A percentile compares a stretch with the other conserved stretches of the same genome.
These are phyloP conservation scores for Telmatochromis bifrenatus DNA, from an alignment of 2,113 vertebrate species.

Conservation along the genomic window DNA sequence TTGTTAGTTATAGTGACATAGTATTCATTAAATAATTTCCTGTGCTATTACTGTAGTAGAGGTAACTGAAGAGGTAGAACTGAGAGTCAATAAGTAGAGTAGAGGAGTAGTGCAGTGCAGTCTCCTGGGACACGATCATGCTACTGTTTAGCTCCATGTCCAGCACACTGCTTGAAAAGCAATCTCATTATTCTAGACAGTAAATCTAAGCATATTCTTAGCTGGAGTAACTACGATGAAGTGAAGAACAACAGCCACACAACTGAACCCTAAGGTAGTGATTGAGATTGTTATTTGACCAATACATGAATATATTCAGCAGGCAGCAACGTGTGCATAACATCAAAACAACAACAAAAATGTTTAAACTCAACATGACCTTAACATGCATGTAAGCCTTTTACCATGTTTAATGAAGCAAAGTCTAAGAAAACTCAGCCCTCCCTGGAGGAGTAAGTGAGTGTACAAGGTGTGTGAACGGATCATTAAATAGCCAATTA, in stretches of 20 bases:
- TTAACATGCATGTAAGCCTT: not conserved
- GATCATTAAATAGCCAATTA: conserved; percentile 57
- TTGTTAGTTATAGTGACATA: not conserved
- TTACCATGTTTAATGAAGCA: conserved; percentile 2
- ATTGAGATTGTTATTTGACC: not conserved
- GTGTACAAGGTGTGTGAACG: conserved; percentile 20
- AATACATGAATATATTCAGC: not conserved
- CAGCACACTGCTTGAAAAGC: not conserved
- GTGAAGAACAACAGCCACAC: not conserved
- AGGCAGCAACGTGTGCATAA: not conserved
- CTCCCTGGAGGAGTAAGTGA: not conserved
- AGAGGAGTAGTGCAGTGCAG: not conserved
- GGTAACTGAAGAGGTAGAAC: not conserved
- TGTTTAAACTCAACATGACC: conserved; percentile 24
- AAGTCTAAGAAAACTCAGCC: not conserved
- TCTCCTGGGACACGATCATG: not conserved
- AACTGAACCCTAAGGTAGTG: not conserved
- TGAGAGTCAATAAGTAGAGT: not conserved
- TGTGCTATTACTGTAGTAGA: not conserved
- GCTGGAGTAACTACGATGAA: not conserved
- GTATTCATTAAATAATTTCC: not conserved
- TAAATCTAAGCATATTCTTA: not conserved
- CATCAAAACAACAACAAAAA: not conserved
- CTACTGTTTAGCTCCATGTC: not conserved
- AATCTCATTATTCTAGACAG: not conserved